These are phyloP conservation scores for Melopsittacus undulatus DNA, from an alignment of 2,797 vertebrate species.

Conservation along the genomic window DNA sequence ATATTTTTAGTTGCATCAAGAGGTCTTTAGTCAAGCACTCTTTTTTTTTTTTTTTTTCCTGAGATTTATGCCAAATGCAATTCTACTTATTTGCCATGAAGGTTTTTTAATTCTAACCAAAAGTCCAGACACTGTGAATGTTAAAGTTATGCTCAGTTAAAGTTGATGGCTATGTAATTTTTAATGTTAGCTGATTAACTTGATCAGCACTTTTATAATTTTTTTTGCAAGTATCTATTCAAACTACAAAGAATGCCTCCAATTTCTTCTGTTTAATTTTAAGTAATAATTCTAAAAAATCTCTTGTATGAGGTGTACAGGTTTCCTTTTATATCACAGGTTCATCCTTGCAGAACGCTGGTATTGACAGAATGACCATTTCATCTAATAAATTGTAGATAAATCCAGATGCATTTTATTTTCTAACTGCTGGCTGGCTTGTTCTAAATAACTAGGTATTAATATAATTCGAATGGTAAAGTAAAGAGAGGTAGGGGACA, in stretches of 20 bases:
- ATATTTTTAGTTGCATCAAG: background rate
- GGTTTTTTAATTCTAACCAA: background rate
- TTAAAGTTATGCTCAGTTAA: too few relatives aligned
- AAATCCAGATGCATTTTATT: background rate
- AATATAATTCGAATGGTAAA: background rate
- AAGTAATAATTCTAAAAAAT: background rate
- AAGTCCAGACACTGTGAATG: background rate
- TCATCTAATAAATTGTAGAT: background rate
- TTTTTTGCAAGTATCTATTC: background rate
- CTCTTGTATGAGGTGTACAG: background rate
- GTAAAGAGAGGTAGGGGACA: background rate
- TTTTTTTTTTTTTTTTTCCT: background rate
- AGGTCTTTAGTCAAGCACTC: background rate
- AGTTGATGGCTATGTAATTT: background rate
- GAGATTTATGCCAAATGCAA: background rate
- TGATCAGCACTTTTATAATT: background rate
- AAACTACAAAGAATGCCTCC: background rate
- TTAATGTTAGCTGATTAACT: background rate
- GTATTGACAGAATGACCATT: background rate
- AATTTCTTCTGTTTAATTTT: background rate
- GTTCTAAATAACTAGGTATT: background rate
- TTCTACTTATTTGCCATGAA: background rate
- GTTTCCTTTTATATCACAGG: background rate
- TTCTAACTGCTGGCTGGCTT: background rate
- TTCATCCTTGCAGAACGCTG: background rate